Conservation (phyloP, 2,113 vertebrate species). For the Dasyornis broadbenti region DNA sequence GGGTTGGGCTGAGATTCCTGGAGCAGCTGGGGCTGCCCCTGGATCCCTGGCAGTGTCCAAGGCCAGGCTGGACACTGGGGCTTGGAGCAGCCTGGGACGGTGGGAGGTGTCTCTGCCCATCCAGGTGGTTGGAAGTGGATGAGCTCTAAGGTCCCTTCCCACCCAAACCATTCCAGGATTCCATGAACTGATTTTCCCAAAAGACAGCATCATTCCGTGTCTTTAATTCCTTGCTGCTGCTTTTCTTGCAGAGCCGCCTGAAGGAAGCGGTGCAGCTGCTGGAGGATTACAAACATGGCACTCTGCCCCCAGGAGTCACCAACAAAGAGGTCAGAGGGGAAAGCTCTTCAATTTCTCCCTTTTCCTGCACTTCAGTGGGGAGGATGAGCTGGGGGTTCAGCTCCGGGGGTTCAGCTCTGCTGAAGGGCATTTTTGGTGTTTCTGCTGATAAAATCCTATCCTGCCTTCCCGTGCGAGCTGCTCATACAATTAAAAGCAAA, state of each 20-base stretch:
- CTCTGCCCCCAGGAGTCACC: constrained; percentile 78
- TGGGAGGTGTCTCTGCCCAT: not conserved
- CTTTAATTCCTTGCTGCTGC: not conserved
- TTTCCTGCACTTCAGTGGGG: too few species aligned
- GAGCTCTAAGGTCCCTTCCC: rapidly evolving
- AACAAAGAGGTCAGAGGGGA: constrained; percentile 78
- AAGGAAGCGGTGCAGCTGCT: constrained; percentile 83
- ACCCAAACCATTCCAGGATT: rapidly evolving
- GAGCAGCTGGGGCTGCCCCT: not conserved
- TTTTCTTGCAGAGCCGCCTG: constrained; percentile 76
- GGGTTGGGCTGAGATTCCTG: not conserved
- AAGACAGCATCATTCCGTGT: rapidly evolving
- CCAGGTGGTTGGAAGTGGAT: rapidly evolving
- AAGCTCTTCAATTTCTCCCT: rapidly evolving
- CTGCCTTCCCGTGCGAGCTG: too few species aligned
- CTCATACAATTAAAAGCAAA: rapidly evolving
- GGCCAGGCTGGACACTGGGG: too few species aligned
- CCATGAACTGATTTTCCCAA: rapidly evolving
- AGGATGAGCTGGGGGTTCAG: not conserved
- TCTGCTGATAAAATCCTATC: rapidly evolving
- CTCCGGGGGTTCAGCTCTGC: too few species aligned
- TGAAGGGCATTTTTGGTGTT: not conserved
- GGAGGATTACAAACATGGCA: constrained; percentile 80
- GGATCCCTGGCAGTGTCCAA: too few species aligned
- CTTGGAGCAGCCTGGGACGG: too few species aligned